Evolutionary conservation across 2,888 invertebrate species (phyloP).

Genomic region (Caenorhabditis afra): DNA sequence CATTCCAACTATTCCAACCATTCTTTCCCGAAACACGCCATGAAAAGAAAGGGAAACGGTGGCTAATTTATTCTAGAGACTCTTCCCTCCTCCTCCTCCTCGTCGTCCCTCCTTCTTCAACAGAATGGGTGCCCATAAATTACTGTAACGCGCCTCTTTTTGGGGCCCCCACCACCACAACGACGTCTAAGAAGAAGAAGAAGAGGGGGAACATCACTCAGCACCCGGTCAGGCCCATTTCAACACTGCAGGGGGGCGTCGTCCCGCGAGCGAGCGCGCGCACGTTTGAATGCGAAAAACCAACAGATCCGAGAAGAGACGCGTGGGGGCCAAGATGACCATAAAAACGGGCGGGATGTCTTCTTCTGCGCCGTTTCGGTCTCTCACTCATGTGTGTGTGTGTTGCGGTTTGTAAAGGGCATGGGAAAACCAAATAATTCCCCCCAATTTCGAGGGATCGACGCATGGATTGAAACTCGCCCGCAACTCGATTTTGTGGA

Average conservation of each 20-base stretch:
- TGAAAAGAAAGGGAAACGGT: background rate
- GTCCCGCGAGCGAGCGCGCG: background rate
- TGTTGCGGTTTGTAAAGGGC: constrained; percentile 25
- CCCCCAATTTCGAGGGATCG: no score
- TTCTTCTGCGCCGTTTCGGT: background rate
- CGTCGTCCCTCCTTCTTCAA: background rate
- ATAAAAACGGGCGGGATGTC: constrained; percentile 33
- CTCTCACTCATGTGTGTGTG: background rate
- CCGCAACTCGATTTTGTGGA: no score
- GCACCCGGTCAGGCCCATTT: constrained; percentile 33
- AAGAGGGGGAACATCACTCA: constrained; percentile 17
- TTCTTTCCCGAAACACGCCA: no score
- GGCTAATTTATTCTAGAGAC: constrained; percentile 6
- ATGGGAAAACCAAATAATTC: constrained; percentile 22
- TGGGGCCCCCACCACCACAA: background rate
- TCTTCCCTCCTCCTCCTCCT: constrained; percentile 1
- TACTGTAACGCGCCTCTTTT: constrained; percentile 58
- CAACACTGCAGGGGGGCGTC: constrained; percentile 47
- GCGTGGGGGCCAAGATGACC: no score
- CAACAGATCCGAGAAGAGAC: no score
- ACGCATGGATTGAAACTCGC: no score
- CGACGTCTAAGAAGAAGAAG: no score
- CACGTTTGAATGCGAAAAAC: constrained; percentile 16
- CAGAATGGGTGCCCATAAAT: constrained; percentile 52
- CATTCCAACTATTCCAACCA: no score